Conservation (phyloP, 2,113 vertebrate genomes). For the Brienomyrus longianalis region DNA sequence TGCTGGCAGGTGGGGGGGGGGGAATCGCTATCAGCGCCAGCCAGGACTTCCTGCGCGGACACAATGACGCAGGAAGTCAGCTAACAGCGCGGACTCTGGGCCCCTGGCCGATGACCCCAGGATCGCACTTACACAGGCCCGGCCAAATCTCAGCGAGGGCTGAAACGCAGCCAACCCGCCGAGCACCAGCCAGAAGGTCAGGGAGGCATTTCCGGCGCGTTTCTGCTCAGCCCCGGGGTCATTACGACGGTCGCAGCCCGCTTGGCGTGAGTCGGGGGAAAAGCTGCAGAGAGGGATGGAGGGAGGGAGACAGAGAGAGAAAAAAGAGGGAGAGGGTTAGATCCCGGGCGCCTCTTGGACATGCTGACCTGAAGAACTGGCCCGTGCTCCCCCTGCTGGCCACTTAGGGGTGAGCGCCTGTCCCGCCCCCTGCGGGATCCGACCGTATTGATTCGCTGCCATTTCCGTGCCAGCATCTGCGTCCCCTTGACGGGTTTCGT, state of each 20-base stretch:
- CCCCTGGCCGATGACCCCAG: background rate
- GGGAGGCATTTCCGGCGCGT: background rate
- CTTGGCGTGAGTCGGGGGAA: background rate
- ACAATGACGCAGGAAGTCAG: constrained; percentile 28
- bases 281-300: background rate
- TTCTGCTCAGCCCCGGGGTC: background rate
- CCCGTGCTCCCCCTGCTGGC: background rate
- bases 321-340: background rate
- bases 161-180: background rate
- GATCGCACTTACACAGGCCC: background rate
- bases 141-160: background rate
- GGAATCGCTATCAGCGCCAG: constrained; percentile 35
- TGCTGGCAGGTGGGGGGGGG: constrained; percentile 8
- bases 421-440: background rate
- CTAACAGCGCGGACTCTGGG: background rate
- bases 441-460: background rate
- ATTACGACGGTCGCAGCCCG: background rate
- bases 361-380: background rate
- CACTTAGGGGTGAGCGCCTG: background rate
- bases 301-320: background rate
- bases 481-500: background rate
- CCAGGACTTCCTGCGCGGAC: constrained; percentile 45
- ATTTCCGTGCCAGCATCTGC: background rate
- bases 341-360: background rate
- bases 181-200: background rate